Evolutionary conservation across 1,140 invertebrate genomes (phyloP), one percentile per base, ranked within the genome.

Genomic region (Papilio dardanus): DNA sequence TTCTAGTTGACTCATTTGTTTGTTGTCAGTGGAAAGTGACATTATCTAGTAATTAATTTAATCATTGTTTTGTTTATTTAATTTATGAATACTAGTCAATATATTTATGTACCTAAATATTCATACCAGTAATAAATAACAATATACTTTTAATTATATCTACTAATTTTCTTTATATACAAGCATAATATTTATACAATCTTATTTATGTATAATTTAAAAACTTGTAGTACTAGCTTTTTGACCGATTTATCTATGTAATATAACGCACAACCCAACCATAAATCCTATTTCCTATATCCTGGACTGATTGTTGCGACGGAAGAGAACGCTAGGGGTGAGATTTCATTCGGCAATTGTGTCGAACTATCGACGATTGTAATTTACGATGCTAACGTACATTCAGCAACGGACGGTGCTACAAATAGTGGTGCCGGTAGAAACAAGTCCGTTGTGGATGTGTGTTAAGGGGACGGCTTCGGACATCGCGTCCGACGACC

Each of bases 11-110:
- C 75, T 78, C 33, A 37, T 75, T 81, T 71, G 69, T 67, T 82
- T 85, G 12, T 71, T 89, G 83, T 88, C 85, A 87, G 79, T 75
- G 82, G 82, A 84, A 79, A 90, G 93, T 94, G 93, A 94, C 93
- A 94, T 94, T 93, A 91, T 94, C 93, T 94, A 93, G 92, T 88
- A 42, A 88, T 93, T 94, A 94, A 94, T 94, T 94, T 94, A 90
- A 89, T n/a, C n/a, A n/a, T 93, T 92, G 91, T 90, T 79, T 79
- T 83, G 85, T 80, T 84, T 80, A 78, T 79, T 74, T 85, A 87
- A 85, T 86, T 89, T 89, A 88, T 79, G 79, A 87, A 86, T 89
- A 90, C 90, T 92, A 92, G 92, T 92, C 91, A 91, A 86, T 80
- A 79, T 69, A 84, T 79, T 85, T 90, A 88, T 90, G 89, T 91